Conservation (phyloP, 2,113 vertebrate genomes). For the Campylorhamphus procurvoides region DNA sequence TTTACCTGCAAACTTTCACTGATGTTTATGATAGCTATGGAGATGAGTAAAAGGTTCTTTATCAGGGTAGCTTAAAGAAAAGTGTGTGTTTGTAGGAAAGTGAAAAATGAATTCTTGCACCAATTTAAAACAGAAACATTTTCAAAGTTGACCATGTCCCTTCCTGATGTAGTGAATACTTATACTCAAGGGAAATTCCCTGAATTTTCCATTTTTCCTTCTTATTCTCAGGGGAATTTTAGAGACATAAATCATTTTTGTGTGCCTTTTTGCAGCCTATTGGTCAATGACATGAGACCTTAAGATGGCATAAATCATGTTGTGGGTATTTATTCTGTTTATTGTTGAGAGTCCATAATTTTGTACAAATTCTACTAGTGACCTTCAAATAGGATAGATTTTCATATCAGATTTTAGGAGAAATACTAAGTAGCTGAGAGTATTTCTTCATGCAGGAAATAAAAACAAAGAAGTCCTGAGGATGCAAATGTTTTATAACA, state of each 20-base stretch:
- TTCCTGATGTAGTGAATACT: not conserved
- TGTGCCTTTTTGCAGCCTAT: not conserved
- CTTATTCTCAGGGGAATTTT: not conserved
- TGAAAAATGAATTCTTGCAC: not conserved
- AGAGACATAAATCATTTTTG: slow-evolving; percentile 2
- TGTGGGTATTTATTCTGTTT: not conserved
- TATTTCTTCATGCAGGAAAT: not conserved
- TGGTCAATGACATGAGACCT: not conserved
- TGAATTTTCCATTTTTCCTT: not conserved
- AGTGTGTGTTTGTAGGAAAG: not conserved
- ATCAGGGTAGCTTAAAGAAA: not conserved
- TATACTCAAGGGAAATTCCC: not conserved
- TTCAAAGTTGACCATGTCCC: not conserved
- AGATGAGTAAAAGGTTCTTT: not conserved
- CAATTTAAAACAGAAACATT: not conserved
- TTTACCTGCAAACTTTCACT: not conserved
- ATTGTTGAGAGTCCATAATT: not conserved
- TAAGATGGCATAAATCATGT: slow-evolving; percentile 4
- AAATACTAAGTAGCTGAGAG: not conserved
- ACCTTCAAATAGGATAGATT: not conserved
- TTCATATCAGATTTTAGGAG: not conserved
- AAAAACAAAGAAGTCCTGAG: not conserved
- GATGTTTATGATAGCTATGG: not conserved
- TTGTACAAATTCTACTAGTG: not conserved
- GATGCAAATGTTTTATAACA: not conserved